phyloP scores from a whole-genome alignment of 2,888 invertebrate genomes.

The Linyphia triangularis region DNA sequence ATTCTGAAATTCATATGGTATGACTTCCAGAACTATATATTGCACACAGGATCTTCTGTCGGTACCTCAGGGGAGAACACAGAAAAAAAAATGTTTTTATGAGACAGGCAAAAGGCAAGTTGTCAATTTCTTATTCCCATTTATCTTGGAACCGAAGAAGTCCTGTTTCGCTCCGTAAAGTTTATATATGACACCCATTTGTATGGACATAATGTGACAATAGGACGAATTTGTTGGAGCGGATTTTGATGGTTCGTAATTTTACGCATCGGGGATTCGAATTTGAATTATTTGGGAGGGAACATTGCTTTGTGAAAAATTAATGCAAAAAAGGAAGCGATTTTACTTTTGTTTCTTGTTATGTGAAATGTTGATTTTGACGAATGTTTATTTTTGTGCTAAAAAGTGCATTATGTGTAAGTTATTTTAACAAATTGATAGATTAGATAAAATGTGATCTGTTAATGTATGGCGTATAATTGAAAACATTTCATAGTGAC shows the following conservation, averaged over 20 bases:
- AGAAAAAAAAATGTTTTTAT: conserved; percentile 40
- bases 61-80: not conserved
- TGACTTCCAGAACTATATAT: not conserved
- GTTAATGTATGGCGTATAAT: too few relatives aligned
- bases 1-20: not conserved
- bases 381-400: too few relatives aligned
- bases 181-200: conserved; percentile 43
- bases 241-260: conserved; percentile 39
- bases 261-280: not conserved
- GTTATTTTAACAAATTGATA: too few relatives aligned
- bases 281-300: not conserved
- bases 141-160: conserved; percentile 31
- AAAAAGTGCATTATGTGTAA: too few relatives aligned
- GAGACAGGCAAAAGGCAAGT: conserved; percentile 57
- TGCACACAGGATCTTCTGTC: not conserved
- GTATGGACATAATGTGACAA: conserved; percentile 40
- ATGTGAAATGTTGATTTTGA: too few relatives aligned
- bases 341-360: not conserved
- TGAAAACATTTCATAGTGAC: too few relatives aligned
- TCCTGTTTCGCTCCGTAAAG: conserved; percentile 31
- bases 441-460: too few relatives aligned
- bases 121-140: conserved; percentile 42
- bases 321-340: not conserved
- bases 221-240: conserved; percentile 16
- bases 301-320: not conserved